phyloP scores from a whole-genome alignment of 2,113 vertebrate species.

The Malurus cyaneus region DNA sequence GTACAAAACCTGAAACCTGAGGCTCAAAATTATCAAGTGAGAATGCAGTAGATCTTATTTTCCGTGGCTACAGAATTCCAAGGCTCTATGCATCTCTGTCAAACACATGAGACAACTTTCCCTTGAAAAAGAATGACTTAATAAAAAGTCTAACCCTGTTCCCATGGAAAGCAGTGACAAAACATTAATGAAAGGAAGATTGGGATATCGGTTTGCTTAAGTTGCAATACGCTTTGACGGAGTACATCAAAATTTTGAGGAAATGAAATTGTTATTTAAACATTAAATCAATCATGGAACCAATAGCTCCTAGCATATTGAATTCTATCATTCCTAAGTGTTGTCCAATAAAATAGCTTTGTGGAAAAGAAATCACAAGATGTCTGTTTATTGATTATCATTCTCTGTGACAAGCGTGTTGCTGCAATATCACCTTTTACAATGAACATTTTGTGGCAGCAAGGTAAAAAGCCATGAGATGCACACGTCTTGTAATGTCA shows the following conservation, averaged over 20 bases:
- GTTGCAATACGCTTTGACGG: not conserved
- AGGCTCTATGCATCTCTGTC: not conserved
- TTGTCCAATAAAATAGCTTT: not conserved
- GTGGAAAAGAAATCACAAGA: not conserved
- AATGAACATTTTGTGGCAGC: not conserved
- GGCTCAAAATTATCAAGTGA: not conserved
- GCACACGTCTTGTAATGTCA: not conserved
- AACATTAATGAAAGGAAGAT: not conserved
- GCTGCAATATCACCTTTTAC: not conserved
- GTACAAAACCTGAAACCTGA: not conserved
- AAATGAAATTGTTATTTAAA: not conserved
- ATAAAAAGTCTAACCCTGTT: not conserved
- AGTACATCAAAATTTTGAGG: not conserved
- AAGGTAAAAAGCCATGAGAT: not conserved
- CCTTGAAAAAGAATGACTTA: not conserved
- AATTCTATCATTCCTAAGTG: not conserved
- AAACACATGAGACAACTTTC: not conserved
- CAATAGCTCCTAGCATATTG: not conserved
- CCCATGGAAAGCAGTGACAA: not conserved
- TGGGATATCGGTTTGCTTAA: not conserved
- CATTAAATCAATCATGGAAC: not conserved
- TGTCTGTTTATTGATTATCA: not conserved
- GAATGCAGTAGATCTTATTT: not conserved
- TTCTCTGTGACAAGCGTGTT: not conserved
- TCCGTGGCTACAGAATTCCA: not conserved